Percentiles rank a stretch among this genome's conserved stretches.
These are phyloP conservation scores for Anabacerthia variegaticeps DNA, from an alignment of 2,797 vertebrate species.

Conservation along the genomic window DNA sequence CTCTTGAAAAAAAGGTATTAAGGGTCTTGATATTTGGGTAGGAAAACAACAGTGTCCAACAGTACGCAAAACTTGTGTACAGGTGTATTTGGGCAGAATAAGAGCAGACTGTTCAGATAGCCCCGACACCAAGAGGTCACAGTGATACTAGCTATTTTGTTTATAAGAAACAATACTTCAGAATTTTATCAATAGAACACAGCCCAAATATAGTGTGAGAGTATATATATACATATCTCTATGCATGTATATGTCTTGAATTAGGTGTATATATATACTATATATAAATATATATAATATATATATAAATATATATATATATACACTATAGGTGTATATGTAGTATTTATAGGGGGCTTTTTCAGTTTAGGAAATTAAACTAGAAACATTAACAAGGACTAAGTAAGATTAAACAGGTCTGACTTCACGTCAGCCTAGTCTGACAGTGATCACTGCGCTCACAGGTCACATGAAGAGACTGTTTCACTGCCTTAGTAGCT, in stretches of 20 bases:
- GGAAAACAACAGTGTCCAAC: background rate
- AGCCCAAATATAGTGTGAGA: background rate
- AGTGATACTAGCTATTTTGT: background rate
- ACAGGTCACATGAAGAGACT: background rate
- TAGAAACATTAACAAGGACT: background rate
- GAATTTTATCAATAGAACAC: background rate
- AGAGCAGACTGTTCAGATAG: background rate
- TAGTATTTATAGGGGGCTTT: background rate
- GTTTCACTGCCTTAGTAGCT: fast-evolving
- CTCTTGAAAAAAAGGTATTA: background rate
- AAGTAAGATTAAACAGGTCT: background rate
- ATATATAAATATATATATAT: too few relatives aligned
- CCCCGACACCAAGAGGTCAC: fast-evolving
- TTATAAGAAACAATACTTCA: background rate
- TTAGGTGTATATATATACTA: background rate
- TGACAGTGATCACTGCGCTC: background rate
- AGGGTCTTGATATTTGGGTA: background rate
- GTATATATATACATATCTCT: too few relatives aligned
- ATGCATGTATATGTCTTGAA: too few relatives aligned
- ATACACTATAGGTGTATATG: background rate
- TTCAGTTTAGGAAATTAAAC: background rate
- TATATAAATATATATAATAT: too few relatives aligned
- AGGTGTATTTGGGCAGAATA: background rate
- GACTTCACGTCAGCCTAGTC: background rate
- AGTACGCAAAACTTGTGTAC: background rate